Base-by-base conservation (phyloP, 2,888 invertebrate species). In the Germaria angustata region DNA sequence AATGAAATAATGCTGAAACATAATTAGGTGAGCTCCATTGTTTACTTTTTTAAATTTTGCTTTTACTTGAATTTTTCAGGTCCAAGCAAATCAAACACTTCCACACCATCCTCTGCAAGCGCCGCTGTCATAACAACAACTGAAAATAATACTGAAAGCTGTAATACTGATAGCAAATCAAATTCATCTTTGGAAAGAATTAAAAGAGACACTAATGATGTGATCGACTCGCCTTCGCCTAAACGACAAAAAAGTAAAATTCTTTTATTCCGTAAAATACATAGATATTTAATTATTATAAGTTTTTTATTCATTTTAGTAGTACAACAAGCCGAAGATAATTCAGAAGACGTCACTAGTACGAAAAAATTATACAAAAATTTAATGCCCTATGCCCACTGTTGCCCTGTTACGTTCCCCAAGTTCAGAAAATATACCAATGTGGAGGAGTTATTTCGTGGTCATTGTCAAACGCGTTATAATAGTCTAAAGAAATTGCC, bases 341-440 rank as follows among this genome's bases (percentile, higher is more conserved):
- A 4, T 34, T 2, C 4, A 1, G 32, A 73, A 9, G n/a, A 55
- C 1, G 17, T 7, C 0, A 15, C 22, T 1, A 51, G 15, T 11
- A 34, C 28, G 5, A 41, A 34, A 34, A 59, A 32, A 22, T 15
- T 7, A 0, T 68, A 59, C 17, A 68, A 61, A 15, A 32, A 59
- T 2, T 24, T 77, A 41, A 3, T 68, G 28, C 76, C 46, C 9
- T 53, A 76, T 36, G 66, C 9, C 5, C 76, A 61, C 24, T 71
- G 55, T 24, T 81, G 73, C 9, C 76, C 81, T 2, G 15, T 68
- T 20, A 53, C 68, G 0, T 51, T 63, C 13, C 20, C 28, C 1
- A 32, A 72, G n/a, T 81, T 81, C 41, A 8, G 6, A 7, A 59
- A 59, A 32, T 77, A 68, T 22, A 68, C 76, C 7, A 77, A 77